A percentile compares a stretch with the other conserved stretches of the same genome.
phyloP scores from a whole-genome alignment of 2,113 vertebrate genomes.

The Sylvietta virens region DNA sequence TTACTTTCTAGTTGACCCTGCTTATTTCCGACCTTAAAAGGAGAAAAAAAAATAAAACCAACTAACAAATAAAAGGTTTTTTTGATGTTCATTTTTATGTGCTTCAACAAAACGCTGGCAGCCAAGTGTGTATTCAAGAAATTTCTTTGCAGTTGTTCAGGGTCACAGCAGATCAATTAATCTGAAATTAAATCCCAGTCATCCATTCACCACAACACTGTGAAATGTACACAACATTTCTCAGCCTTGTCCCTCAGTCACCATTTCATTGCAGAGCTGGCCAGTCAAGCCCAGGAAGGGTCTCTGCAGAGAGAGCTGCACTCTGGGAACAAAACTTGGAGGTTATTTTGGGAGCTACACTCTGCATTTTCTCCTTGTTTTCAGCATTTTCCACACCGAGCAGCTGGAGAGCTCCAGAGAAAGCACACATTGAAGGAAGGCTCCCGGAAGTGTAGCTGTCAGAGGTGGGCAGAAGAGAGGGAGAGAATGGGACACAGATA shows the following conservation, averaged over 20 bases:
- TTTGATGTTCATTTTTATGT: background rate
- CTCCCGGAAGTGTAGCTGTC: fast-evolving
- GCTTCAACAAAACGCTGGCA: background rate
- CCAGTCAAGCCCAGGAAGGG: fast-evolving
- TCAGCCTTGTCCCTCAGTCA: background rate
- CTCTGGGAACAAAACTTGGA: background rate
- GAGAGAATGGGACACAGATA: background rate
- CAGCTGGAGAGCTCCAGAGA: background rate
- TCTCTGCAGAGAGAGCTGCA: background rate
- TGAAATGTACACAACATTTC: background rate
- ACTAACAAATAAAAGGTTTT: background rate
- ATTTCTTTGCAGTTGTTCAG: background rate
- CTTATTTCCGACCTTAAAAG: background rate
- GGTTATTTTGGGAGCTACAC: background rate
- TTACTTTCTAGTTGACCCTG: background rate
- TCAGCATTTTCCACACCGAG: background rate
- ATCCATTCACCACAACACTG: background rate
- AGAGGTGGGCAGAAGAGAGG: background rate
- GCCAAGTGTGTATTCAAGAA: background rate
- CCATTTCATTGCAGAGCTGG: background rate
- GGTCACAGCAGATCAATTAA: background rate
- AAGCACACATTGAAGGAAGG: background rate
- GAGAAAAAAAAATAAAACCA: too few species aligned
- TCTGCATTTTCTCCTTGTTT: background rate
- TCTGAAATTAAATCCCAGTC: background rate